phyloP scores from a whole-genome alignment of 1,140 invertebrate species.

The Plodia interpunctella region DNA sequence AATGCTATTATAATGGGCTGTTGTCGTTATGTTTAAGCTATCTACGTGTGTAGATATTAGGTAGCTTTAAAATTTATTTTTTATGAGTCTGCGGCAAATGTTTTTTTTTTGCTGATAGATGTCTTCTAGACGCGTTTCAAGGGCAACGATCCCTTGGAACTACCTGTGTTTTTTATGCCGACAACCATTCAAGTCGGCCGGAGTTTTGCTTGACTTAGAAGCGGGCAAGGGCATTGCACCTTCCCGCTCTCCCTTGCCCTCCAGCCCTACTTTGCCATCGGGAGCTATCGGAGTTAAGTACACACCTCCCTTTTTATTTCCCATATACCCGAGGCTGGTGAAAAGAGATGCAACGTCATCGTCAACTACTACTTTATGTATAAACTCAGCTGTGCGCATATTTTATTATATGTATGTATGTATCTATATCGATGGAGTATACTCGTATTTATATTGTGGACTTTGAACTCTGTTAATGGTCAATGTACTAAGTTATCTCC shows the following conservation, averaged over 20 bases:
- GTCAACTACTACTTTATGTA: slow-evolving; percentile 47
- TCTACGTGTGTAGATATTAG: too few species aligned
- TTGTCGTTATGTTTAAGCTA: too few species aligned
- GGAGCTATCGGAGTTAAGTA: slow-evolving; percentile 48
- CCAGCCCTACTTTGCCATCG: slow-evolving; percentile 70
- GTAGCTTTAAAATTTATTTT: not conserved
- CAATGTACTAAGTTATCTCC: slow-evolving; percentile 44
- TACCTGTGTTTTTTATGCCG: slow-evolving; percentile 71
- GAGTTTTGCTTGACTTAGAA: slow-evolving; percentile 55
- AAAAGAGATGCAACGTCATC: slow-evolving; percentile 62
- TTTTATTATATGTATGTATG: slow-evolving; percentile 21
- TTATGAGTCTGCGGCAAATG: not conserved
- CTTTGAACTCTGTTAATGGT: slow-evolving; percentile 69
- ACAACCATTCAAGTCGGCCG: slow-evolving; percentile 50
- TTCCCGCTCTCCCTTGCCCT: slow-evolving; percentile 71
- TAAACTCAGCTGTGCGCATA: slow-evolving; percentile 58
- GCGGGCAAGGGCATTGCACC: slow-evolving; percentile 68
- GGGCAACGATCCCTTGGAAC: slow-evolving; percentile 65
- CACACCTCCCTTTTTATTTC: slow-evolving; percentile 40
- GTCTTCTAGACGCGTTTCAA: slow-evolving; percentile 67
- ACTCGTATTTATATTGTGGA: slow-evolving; percentile 57
- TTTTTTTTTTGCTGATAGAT: slow-evolving; percentile 17
- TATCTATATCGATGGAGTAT: slow-evolving; percentile 21
- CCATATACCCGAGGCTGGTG: slow-evolving; percentile 32
- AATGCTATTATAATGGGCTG: too few species aligned